phyloP scores from a whole-genome alignment of 2,888 invertebrate species.

The Epirrhoe tristata region DNA sequence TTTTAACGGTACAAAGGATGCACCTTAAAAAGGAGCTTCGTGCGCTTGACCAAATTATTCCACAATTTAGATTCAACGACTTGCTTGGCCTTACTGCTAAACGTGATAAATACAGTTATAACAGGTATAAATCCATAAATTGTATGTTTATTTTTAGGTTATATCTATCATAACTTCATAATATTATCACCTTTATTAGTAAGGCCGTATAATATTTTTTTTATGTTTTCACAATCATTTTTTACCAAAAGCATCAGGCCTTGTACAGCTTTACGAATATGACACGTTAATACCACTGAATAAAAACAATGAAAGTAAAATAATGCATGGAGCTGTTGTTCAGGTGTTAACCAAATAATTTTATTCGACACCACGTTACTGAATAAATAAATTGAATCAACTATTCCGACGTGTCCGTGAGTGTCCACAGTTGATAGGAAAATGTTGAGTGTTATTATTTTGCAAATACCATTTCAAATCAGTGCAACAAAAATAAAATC shows the following conservation, averaged over 20 bases:
- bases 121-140: too few species aligned
- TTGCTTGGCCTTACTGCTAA: too few species aligned
- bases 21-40: too few species aligned
- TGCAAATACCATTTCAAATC: neutral
- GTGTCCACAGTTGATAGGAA: neutral
- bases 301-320: constrained; percentile 25
- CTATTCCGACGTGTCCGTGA: constrained; percentile 3
- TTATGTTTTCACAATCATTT: neutral
- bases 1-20: too few species aligned
- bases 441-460: neutral
- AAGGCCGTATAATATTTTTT: constrained; percentile 3
- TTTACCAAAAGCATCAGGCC: neutral
- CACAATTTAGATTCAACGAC: too few species aligned
- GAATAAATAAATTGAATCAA: constrained; percentile 18
- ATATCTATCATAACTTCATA: too few species aligned
- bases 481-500: neutral
- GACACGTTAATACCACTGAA: constrained; percentile 22
- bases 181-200: too few species aligned
- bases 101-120: too few species aligned
- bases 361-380: constrained; percentile 17
- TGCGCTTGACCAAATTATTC: too few species aligned
- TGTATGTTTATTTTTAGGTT: too few species aligned
- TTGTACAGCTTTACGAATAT: constrained; percentile 14
- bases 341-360: constrained; percentile 25
- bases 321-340: constrained; percentile 19